A percentile compares a stretch with the other conserved stretches of the same genome.
Conservation (phyloP, 2,797 vertebrate genomes). For the Poecile montanus region DNA sequence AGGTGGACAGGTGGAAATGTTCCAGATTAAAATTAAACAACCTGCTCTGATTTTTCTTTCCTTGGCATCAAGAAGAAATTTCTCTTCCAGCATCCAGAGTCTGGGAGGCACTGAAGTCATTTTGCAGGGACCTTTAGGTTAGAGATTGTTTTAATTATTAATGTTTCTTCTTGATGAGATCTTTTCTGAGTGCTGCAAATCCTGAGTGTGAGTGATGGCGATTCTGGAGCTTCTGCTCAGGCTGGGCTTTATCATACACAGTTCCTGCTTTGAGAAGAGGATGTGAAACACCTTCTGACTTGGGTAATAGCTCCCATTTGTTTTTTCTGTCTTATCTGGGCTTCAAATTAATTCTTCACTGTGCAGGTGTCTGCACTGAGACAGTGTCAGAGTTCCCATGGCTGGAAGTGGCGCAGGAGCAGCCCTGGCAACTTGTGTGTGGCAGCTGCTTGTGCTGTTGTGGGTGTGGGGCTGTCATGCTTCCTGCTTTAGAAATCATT, state of each 20-base stretch:
- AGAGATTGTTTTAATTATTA: not conserved
- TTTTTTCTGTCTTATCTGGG: not conserved
- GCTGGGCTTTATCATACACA: not conserved
- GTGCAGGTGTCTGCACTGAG: not conserved
- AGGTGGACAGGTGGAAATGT: constrained; percentile 31
- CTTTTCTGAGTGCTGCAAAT: not conserved
- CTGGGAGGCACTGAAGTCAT: not conserved
- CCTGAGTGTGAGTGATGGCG: not conserved
- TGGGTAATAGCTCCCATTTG: not conserved
- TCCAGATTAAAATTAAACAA: constrained; percentile 33
- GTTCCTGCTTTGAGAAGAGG: not conserved
- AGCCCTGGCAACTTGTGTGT: constrained; percentile 53
- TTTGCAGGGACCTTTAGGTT: not conserved
- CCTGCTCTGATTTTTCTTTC: not conserved
- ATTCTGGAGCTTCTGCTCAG: not conserved
- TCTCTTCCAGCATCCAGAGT: not conserved
- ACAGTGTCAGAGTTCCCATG: not conserved
- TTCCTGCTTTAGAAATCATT: constrained; percentile 64
- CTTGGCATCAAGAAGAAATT: not conserved
- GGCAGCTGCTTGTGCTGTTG: constrained; percentile 61
- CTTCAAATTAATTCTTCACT: not conserved
- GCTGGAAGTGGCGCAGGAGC: not conserved
- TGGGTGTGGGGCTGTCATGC: constrained; percentile 63
- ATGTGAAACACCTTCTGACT: not conserved
- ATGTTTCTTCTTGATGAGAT: not conserved